phyloP scores from a whole-genome alignment of 1,140 invertebrate species.

The Drosophila navojoa region DNA sequence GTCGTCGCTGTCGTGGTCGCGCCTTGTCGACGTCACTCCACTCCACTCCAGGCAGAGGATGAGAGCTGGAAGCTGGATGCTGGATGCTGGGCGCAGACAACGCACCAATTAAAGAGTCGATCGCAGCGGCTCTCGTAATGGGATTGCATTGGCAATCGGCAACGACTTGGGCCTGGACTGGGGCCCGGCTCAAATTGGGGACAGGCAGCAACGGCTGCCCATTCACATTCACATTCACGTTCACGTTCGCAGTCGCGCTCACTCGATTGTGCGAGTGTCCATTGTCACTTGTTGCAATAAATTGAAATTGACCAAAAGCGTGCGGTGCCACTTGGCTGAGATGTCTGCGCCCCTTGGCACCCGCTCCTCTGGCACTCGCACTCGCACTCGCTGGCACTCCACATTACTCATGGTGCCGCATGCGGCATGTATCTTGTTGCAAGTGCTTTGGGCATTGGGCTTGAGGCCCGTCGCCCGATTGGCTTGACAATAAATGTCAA shows the following conservation, averaged over 20 bases:
- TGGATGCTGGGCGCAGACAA: constrained; percentile 6
- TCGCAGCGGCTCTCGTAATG: constrained; percentile 15
- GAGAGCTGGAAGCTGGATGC: no score
- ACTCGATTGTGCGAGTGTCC: constrained; percentile 45
- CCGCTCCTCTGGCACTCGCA: background rate
- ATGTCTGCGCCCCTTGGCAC: background rate
- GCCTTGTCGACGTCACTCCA: constrained; percentile 46
- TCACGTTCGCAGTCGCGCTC: background rate
- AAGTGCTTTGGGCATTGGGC: constrained; percentile 9
- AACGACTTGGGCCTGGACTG: background rate
- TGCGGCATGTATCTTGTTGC: constrained; percentile 41
- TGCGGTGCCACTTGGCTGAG: constrained; percentile 26
- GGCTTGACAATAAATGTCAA: constrained; percentile 53
- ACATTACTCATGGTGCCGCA: constrained; percentile 14
- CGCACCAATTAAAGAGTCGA: constrained; percentile 51
- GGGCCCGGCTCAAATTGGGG: constrained; percentile 35
- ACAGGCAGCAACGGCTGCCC: constrained; percentile 13
- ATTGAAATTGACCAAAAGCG: constrained; percentile 52
- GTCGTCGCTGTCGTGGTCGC: constrained; percentile 41
- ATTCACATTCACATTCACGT: constrained; percentile 8
- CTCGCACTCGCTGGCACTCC: background rate
- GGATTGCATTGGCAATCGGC: background rate
- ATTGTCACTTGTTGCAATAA: constrained; percentile 53
- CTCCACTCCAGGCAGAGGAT: constrained; percentile 16
- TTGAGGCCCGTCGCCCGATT: constrained; percentile 18